These are phyloP conservation scores for Noctilio leporinus DNA, from an alignment of 2,113 vertebrate genomes.

Conservation along the genomic window DNA sequence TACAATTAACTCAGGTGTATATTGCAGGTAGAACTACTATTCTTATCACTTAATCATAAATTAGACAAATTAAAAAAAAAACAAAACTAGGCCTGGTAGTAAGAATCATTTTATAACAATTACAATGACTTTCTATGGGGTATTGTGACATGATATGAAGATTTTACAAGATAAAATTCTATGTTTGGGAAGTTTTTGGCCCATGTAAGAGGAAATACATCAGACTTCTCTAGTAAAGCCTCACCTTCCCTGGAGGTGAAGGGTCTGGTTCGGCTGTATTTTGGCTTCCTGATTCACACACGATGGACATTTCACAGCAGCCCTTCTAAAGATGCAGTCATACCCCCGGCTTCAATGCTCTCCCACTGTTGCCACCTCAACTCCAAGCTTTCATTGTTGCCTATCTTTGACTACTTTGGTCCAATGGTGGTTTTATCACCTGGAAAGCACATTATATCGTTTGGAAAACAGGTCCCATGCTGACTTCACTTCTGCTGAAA, in stretches of 20 bases:
- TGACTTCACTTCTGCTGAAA: constrained; percentile 20
- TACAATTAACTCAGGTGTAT: not conserved
- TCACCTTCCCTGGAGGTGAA: not conserved
- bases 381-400: not conserved
- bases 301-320: not conserved
- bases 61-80: not conserved
- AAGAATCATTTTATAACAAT: not conserved
- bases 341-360: not conserved
- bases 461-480: not conserved
- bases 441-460: not conserved
- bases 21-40: not conserved
- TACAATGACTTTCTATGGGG: not conserved
- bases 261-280: not conserved
- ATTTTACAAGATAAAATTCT: not conserved
- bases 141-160: not conserved
- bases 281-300: not conserved
- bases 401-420: not conserved
- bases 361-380: not conserved
- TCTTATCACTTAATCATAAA: not conserved
- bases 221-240: not conserved
- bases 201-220: not conserved
- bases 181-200: not conserved
- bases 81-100: not conserved
- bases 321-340: not conserved
- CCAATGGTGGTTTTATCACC: not conserved